A percentile compares a stretch with the other conserved stretches of the same genome.
These are phyloP conservation scores for Lasaia peninsularis DNA, from an alignment of 1,140 invertebrate species.

Conservation along the genomic window DNA sequence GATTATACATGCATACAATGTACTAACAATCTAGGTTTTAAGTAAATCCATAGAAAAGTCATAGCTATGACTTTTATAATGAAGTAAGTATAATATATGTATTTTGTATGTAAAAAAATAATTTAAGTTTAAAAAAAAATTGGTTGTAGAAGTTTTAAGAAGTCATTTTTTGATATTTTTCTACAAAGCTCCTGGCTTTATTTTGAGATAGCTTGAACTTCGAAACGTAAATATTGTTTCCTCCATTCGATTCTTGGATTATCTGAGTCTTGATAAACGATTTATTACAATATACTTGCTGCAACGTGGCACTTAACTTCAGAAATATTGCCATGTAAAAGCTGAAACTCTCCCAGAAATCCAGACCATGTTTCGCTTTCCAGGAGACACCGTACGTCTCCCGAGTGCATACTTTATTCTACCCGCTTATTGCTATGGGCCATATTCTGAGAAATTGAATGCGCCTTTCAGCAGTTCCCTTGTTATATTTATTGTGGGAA, in stretches of 20 bases:
- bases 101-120: too few relatives aligned
- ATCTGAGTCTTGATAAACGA: constrained; percentile 3
- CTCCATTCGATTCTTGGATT: neutral
- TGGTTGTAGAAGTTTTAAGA: too few relatives aligned
- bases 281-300: constrained; percentile 6
- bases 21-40: too few relatives aligned
- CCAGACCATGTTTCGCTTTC: constrained; percentile 12
- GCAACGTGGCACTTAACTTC: constrained; percentile 8
- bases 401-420: constrained; percentile 32
- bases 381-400: constrained; percentile 24
- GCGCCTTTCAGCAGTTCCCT: constrained; percentile 3
- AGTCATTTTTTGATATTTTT: too few relatives aligned
- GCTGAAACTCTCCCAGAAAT: constrained; percentile 24
- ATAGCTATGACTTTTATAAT: too few relatives aligned
- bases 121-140: too few relatives aligned
- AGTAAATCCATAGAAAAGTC: too few relatives aligned
- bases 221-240: neutral
- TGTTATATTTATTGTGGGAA: constrained; percentile 3
- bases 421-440: constrained; percentile 22
- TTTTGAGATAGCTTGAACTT: neutral
- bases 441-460: constrained; percentile 8
- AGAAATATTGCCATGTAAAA: constrained; percentile 18
- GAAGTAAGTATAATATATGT: too few relatives aligned
- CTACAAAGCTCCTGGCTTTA: too few relatives aligned
- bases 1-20: too few relatives aligned